These are phyloP conservation scores for Atta cephalotes DNA, from an alignment of 1,140 invertebrate genomes.

Conservation along the genomic window DNA sequence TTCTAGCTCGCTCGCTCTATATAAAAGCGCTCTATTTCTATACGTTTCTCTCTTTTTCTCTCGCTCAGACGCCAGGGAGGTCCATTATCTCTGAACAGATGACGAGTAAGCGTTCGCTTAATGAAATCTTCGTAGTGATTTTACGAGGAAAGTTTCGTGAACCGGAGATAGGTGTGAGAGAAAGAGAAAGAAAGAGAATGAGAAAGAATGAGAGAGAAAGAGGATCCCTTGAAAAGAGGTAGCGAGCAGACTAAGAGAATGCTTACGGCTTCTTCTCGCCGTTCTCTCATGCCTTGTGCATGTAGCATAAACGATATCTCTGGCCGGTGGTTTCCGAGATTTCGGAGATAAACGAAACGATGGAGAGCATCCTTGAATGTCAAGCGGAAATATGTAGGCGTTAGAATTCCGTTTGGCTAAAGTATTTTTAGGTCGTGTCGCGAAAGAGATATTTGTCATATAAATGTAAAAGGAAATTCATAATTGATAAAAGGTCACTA, in stretches of 20 bases:
- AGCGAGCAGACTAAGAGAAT: constrained; percentile 9
- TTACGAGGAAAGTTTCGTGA: constrained; percentile 78
- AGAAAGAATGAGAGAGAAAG: not conserved
- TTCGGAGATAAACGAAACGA: constrained; percentile 49
- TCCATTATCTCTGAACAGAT: constrained; percentile 77
- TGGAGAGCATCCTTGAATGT: constrained; percentile 53
- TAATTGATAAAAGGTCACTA: constrained; percentile 6
- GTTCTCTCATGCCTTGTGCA: constrained; percentile 22
- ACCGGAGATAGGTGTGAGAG: constrained; percentile 58
- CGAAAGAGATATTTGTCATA: not conserved
- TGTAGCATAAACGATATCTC: constrained; percentile 61
- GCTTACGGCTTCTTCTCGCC: constrained; percentile 39
- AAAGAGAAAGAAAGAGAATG: not conserved
- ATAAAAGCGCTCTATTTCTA: constrained; percentile 35
- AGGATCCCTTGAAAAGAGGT: constrained; percentile 17
- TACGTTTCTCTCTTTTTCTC: constrained; percentile 68
- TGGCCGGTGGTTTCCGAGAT: constrained; percentile 63
- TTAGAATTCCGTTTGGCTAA: not conserved
- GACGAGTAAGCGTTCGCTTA: constrained; percentile 76
- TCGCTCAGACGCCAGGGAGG: constrained; percentile 58
- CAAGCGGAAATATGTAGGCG: constrained; percentile 57
- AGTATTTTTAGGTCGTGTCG: constrained; percentile 34
- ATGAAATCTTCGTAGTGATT: constrained; percentile 80
- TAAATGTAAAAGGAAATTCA: not conserved
- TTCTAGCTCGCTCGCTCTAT: constrained; percentile 31